Evolutionary conservation across 1,140 invertebrate genomes (phyloP).

Genomic region (Drosophila kanapiae): DNA sequence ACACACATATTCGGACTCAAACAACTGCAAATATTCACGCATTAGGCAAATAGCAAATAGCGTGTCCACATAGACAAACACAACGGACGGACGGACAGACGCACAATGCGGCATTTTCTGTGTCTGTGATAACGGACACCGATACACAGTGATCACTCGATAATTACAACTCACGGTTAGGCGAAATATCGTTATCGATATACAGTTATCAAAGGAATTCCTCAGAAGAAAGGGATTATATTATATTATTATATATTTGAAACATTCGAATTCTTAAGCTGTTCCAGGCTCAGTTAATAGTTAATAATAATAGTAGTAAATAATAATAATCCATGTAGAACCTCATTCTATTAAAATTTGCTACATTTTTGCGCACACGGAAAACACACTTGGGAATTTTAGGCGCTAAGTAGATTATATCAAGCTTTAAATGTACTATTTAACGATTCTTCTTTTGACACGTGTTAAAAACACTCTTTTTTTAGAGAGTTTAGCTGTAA

Average conservation of each 20-base stretch:
- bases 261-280: too few species aligned
- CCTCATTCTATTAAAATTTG: too few species aligned
- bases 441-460: background rate
- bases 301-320: too few species aligned
- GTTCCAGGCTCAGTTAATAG: too few species aligned
- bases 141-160: background rate
- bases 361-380: too few species aligned
- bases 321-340: too few species aligned
- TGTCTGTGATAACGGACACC: conserved; percentile 7
- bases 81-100: background rate
- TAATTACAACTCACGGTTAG: background rate
- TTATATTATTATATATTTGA: too few species aligned
- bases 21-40: conserved; percentile 21
- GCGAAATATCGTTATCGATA: background rate
- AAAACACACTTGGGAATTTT: too few species aligned
- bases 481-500: background rate
- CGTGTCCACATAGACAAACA: conserved; percentile 7
- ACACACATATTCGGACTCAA: conserved; percentile 4
- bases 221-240: too few species aligned
- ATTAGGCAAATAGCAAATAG: conserved; percentile 22
- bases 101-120: conserved; percentile 7
- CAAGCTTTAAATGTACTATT: too few species aligned
- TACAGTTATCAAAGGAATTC: background rate
- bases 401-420: too few species aligned
- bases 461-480: background rate